A percentile compares a stretch with the other conserved stretches of the same genome.
Conservation (phyloP, 2,113 vertebrate genomes). For the Brachypteracias leptosomus region DNA sequence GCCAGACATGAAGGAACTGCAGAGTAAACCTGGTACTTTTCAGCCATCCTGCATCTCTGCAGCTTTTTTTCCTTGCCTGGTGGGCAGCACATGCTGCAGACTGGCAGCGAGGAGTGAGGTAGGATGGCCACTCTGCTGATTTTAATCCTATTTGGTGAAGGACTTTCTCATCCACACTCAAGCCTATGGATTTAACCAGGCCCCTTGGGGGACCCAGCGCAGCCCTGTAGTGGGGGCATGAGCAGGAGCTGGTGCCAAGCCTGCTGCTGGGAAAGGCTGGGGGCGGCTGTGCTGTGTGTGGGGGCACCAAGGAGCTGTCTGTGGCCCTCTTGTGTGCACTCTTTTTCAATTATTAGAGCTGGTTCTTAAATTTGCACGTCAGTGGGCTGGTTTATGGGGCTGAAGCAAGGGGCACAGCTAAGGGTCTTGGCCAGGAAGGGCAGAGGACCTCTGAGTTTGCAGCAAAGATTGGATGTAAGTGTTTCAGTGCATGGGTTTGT, state of each 20-base stretch:
- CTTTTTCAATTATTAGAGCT: neutral
- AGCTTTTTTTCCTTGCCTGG: neutral
- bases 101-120: neutral
- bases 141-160: neutral
- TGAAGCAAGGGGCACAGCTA: neutral
- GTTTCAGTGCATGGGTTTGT: neutral
- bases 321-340: neutral
- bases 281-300: accelerated
- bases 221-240: no score
- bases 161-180: neutral
- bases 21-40: neutral
- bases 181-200: neutral
- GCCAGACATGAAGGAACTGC: neutral
- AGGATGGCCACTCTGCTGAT: neutral
- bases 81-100: neutral
- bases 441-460: neutral
- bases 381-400: neutral
- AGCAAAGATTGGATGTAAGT: neutral
- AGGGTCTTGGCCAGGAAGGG: neutral
- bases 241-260: neutral
- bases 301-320: neutral
- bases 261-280: neutral
- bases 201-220: no score
- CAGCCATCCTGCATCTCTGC: neutral
- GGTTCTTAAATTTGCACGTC: accelerated